Evolutionary conservation across 2,888 invertebrate genomes (phyloP), one percentile per base, ranked within the genome.

Genomic region (Argynnis bischoffii): DNA sequence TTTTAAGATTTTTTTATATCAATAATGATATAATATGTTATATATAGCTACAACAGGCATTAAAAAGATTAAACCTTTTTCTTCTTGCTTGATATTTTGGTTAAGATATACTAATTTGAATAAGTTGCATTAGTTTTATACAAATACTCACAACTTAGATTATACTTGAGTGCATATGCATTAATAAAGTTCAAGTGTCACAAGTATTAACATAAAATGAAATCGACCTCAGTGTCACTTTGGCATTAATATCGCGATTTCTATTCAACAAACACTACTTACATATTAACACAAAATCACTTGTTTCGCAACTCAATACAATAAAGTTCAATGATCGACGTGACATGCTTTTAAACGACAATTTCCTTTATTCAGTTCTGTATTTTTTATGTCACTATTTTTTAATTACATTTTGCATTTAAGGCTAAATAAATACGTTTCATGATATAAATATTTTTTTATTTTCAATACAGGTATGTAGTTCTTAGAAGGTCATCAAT

Each of bases 281-380:
- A 41, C 66, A 67, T 69, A 65, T 56, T 74, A 75, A 79, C 74
- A 80, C 78, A 77, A 77, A 81, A 81, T 81, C 76, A 66, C 69
- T 71, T 77, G 83, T 90, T 91, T 91, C 80, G 91, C 91, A 90
- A 90, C 75, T 69, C 69, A 72, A 77, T 83, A 90, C 91, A 90
- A 91, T 91, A 71, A 72, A 76, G 90, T 86, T 89, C 88, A 89
- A 81, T 73, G 88, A 73, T 78, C 87, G 81, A 77, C 72, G 74
- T 78, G 78, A 77, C 78, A 77, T 78, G 75, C 75, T 69, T 72
- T 74, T 66, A 75, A 65, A 63, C 48, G 63, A 64, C 69, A 67
- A 56, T 69, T 55, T 60, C 71, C 71, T 60, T 70, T 71, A 70
- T 71, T 59, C 60, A 67, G 68, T 47, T 71, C 65, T 61, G 51